Conservation (phyloP, 1,140 invertebrate genomes). For the Lucilia cuprina region DNA sequence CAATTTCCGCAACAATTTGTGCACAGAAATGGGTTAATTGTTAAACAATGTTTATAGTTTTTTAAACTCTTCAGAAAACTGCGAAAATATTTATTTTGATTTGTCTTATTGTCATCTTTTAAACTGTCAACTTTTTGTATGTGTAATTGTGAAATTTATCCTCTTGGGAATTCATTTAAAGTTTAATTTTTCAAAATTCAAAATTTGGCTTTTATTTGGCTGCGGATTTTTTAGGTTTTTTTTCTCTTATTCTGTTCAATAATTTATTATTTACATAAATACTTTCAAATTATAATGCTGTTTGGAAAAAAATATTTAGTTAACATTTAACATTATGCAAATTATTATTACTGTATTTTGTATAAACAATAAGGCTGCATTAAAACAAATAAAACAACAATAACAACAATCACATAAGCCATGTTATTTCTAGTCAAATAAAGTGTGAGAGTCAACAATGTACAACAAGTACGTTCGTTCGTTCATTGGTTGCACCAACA, state of each 20-base stretch:
- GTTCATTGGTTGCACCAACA: background rate
- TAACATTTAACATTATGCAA: conserved; percentile 33
- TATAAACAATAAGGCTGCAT: background rate
- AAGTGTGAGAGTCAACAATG: background rate
- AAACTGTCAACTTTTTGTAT: no score
- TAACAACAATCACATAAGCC: background rate
- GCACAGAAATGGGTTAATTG: no score
- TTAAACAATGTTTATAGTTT: no score
- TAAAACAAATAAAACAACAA: background rate
- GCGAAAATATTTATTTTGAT: no score
- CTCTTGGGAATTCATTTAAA: no score
- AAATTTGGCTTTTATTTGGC: no score
- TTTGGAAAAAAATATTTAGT: background rate
- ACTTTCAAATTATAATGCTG: background rate
- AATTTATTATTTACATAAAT: background rate
- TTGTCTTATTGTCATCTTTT: no score
- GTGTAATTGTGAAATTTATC: no score
- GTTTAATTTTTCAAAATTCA: no score
- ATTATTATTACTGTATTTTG: conserved; percentile 21
- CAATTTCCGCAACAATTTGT: no score
- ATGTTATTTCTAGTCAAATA: background rate
- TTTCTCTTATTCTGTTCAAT: background rate
- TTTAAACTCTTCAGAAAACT: no score
- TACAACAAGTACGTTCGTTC: background rate
- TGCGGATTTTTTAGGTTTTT: background rate